Evolutionary conservation across 2,797 vertebrate species (phyloP).

Genomic region (Phrynocephalus forsythii): DNA sequence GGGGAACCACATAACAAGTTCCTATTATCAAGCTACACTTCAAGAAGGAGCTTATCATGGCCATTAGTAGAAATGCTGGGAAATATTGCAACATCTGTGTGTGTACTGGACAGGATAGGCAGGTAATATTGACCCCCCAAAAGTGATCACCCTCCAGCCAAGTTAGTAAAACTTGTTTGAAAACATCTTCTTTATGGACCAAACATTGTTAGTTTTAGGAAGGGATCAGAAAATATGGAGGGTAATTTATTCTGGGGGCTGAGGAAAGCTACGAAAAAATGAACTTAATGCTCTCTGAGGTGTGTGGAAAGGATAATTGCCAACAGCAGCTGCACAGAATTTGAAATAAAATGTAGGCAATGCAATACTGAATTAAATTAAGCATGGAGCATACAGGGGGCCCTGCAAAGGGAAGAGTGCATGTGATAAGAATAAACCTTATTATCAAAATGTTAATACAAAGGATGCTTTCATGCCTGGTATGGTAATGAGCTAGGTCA

Average conservation of each 20-base stretch:
- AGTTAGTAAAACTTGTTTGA: constrained; percentile 62
- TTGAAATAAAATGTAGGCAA: constrained; percentile 55
- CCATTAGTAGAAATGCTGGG: constrained; percentile 12
- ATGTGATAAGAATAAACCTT: constrained; percentile 56
- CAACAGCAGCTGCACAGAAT: constrained; percentile 48
- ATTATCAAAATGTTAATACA: constrained; percentile 59
- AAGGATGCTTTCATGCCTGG: constrained; percentile 65
- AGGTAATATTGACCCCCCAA: constrained; percentile 14
- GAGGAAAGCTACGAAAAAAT: constrained; percentile 36
- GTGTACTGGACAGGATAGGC: constrained; percentile 8
- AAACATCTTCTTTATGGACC: constrained; percentile 50
- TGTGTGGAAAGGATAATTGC: constrained; percentile 46
- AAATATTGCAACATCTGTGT: constrained; percentile 26
- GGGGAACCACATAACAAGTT: constrained; percentile 12
- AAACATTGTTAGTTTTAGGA: constrained; percentile 52
- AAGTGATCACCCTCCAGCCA: constrained; percentile 43
- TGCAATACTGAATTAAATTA: constrained; percentile 32
- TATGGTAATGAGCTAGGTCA: constrained; percentile 72
- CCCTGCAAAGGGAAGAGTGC: constrained; percentile 45
- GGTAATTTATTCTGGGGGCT: constrained; percentile 56
- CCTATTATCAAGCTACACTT: not conserved
- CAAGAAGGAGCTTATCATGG: constrained; percentile 34
- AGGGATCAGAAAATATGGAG: constrained; percentile 30
- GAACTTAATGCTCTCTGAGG: constrained; percentile 44
- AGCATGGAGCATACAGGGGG: constrained; percentile 15